Evolutionary conservation across 1,140 invertebrate species (phyloP), one percentile per base, ranked within the genome.

Genomic region (Sipha flava): DNA sequence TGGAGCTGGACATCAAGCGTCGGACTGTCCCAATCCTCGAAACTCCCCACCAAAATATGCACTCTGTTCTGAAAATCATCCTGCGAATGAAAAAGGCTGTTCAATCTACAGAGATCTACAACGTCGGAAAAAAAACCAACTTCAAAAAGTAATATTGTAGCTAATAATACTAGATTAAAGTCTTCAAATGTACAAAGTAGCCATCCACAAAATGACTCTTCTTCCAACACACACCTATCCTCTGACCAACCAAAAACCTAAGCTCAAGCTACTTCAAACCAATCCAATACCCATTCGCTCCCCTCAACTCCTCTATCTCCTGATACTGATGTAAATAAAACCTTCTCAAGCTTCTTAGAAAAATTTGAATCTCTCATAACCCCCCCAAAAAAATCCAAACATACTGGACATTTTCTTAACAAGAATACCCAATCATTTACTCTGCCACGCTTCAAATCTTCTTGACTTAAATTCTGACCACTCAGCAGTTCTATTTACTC

Each of bases 71-170:
- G 52, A 5, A 3, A 16, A 16, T 14, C 26, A 26, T 5, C 52
- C 52, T 0, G 52, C 52, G 3, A 57, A 14, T 14, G 26, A 29
- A 1, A 57, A 57, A 18, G 52, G 52, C 6, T 52, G 49, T 43
- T 43, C 40, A 6, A 10, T 84, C 10, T 83, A 85, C 79, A 70
- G 83, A 80, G 77, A 84, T 21, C 62, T 66, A 16, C n/a, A 66
- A 43, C 62, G 34, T 21, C n/a, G n/a, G 16, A 2, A 3, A 66
- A 43, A 40, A 66, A 37, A 43, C 34, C 34, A 62, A 34, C 12
- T 16, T 34, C 62, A 6, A 43, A 43, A 59, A 29, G 21, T 26
- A 26, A 59, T 26, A 3, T 6, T 14, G 57, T 59, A 59, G 3
- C 26, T 10, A 12, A 31, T 59, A 59, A 59, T 31, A 3, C 26